A percentile compares a stretch with the other conserved stretches of the same genome.
phyloP scores from a whole-genome alignment of 2,888 invertebrate genomes.

The Zygogramma bicolorata region DNA sequence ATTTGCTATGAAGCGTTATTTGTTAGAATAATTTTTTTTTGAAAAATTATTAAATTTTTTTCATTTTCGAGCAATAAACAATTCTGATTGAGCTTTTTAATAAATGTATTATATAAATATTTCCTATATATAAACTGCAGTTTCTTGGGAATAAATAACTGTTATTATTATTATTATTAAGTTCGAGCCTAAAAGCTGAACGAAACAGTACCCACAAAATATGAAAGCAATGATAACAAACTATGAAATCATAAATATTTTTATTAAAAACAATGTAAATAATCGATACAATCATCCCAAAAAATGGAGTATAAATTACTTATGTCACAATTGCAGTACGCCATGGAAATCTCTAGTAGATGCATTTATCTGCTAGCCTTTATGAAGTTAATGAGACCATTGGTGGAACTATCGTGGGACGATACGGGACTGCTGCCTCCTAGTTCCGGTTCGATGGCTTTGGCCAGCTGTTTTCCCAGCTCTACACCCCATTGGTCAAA shows the following conservation, averaged over 20 bases:
- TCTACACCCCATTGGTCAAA: slow-evolving; percentile 99
- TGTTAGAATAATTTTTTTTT: too few species aligned
- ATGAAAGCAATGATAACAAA: neutral
- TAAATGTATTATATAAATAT: too few species aligned
- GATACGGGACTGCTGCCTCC: slow-evolving; percentile 74
- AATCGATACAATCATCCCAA: neutral
- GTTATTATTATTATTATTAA: too few species aligned
- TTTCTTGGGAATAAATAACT: too few species aligned
- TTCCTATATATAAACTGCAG: too few species aligned
- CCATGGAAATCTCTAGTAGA: neutral
- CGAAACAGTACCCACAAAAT: neutral
- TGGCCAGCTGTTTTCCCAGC: slow-evolving; percentile 97
- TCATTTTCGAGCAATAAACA: too few species aligned
- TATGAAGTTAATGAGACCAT: slow-evolving; percentile 96
- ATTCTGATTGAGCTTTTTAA: too few species aligned
- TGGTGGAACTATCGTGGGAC: slow-evolving; percentile 95
- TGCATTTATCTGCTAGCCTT: slow-evolving; percentile 66
- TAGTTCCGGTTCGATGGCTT: slow-evolving; percentile 97
- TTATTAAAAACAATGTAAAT: neutral
- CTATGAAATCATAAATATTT: neutral
- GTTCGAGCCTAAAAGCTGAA: too few species aligned
- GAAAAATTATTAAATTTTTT: too few species aligned
- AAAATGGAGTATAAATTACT: neutral
- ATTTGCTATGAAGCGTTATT: too few species aligned
- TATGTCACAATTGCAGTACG: neutral